phyloP scores from a whole-genome alignment of 2,888 invertebrate genomes.

The Hypselothyrea guttata region DNA sequence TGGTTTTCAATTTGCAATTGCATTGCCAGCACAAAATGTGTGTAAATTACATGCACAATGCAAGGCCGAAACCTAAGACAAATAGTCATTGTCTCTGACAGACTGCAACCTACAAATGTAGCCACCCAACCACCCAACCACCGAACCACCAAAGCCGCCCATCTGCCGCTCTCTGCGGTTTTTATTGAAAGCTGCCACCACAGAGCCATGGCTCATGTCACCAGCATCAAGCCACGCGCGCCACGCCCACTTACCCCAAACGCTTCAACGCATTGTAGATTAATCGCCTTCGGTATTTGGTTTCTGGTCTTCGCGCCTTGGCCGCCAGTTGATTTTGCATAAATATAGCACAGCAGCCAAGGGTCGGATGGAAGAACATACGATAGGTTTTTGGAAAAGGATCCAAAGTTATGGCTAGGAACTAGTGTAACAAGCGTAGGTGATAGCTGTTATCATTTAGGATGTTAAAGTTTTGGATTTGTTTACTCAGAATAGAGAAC shows the following conservation, averaged over 20 bases:
- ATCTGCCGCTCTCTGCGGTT: constrained; percentile 24
- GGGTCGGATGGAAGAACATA: background rate
- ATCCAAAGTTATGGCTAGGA: constrained; percentile 4
- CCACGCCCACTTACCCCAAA: constrained; percentile 13
- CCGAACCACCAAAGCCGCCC: background rate
- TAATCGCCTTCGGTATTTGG: constrained; percentile 16
- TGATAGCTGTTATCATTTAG: no score
- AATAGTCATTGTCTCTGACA: constrained; percentile 27
- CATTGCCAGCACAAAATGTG: constrained; percentile 36
- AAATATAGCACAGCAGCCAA: background rate
- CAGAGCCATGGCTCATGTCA: constrained; percentile 7
- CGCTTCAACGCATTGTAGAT: constrained; percentile 22
- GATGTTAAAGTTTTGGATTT: no score
- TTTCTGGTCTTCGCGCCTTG: constrained; percentile 3
- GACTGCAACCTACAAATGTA: background rate
- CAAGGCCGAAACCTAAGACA: constrained; percentile 27
- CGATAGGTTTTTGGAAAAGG: no score
- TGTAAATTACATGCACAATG: constrained; percentile 43
- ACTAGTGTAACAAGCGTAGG: no score
- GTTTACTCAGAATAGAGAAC: no score
- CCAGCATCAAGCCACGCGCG: constrained; percentile 2
- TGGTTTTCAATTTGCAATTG: constrained; percentile 61
- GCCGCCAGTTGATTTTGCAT: constrained; percentile 20
- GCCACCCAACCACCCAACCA: background rate
- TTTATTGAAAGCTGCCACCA: constrained; percentile 31